phyloP scores from a whole-genome alignment of 53 echinoderm and acorn worm species.

The Crossaster papposus region DNA sequence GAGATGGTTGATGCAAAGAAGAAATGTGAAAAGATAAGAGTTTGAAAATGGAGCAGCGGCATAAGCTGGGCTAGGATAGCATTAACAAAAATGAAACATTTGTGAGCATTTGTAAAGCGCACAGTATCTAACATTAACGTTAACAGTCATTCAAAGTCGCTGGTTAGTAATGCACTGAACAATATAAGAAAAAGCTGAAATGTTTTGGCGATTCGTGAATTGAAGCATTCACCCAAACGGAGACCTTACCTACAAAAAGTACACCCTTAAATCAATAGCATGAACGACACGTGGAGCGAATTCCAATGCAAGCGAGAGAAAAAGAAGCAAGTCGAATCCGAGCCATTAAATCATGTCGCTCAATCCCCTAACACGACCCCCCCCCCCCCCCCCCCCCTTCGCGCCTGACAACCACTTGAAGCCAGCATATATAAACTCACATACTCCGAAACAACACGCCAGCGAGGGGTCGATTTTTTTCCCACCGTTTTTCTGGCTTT shows the following conservation, averaged over 20 bases:
- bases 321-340: conserved; percentile 1
- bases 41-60: too few relatives aligned
- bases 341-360: conserved; percentile 13
- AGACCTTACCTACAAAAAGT: conserved; percentile 4
- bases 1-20: too few relatives aligned
- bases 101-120: too few relatives aligned
- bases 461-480: conserved; percentile 42
- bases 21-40: too few relatives aligned
- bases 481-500: background rate
- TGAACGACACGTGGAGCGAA: conserved; percentile 21
- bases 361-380: background rate
- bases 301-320: background rate
- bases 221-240: background rate
- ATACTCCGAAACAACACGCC: conserved; percentile 51
- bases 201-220: background rate
- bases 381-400: background rate
- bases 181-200: background rate
- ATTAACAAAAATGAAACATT: too few relatives aligned
- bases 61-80: too few relatives aligned
- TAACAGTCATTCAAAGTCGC: too few relatives aligned
- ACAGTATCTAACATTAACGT: too few relatives aligned
- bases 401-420: conserved; percentile 44
- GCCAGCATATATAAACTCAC: conserved; percentile 50
- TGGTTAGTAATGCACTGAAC: background rate
- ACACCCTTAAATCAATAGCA: background rate